Percentiles rank a stretch among this genome's conserved stretches.
These are phyloP conservation scores for Malurus alboscapulatus DNA, from an alignment of 2,113 vertebrate genomes.

Conservation along the genomic window DNA sequence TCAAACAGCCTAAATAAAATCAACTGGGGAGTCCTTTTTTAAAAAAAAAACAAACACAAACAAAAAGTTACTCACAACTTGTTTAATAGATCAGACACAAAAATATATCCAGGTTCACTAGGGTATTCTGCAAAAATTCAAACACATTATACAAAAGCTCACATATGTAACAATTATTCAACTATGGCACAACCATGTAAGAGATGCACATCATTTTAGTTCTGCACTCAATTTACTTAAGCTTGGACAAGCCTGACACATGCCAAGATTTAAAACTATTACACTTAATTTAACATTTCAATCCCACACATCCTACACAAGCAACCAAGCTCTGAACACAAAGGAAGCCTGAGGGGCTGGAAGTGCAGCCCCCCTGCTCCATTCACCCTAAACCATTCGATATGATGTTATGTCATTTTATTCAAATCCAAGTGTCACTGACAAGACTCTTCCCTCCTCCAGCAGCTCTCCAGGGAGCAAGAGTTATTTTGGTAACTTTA, in stretches of 20 bases:
- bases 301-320: not conserved
- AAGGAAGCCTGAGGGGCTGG: not conserved
- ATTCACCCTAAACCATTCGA: not conserved
- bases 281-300: not conserved
- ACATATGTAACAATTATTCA: not conserved
- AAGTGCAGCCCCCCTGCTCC: not conserved
- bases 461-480: not conserved
- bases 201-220: not conserved
- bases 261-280: not conserved
- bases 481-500: not conserved
- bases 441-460: not conserved
- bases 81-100: not conserved
- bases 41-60: not conserved
- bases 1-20: not conserved
- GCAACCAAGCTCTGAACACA: not conserved
- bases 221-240: not conserved
- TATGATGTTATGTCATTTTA: not conserved
- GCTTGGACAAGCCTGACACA: not conserved
- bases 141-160: not conserved
- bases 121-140: not conserved
- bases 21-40: not conserved
- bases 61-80: not conserved
- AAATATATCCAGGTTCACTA: not conserved
- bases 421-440: not conserved
- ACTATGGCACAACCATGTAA: fast-evolving